These are phyloP conservation scores for Lophura nycthemera DNA, from an alignment of 2,113 vertebrate species.

Conservation along the genomic window DNA sequence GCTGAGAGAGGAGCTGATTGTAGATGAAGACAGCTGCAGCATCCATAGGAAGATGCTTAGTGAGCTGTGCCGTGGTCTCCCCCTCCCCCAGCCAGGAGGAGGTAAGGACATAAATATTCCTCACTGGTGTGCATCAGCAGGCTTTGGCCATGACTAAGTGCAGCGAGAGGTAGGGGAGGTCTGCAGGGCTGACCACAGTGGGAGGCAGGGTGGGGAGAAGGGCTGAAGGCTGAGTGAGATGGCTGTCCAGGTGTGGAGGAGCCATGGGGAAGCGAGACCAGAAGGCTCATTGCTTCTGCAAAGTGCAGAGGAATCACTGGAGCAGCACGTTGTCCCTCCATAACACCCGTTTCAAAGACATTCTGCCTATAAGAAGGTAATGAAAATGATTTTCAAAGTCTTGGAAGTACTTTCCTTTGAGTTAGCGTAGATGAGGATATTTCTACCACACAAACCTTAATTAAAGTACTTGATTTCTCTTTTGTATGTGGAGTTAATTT, in stretches of 20 bases:
- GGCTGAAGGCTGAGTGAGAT: not conserved
- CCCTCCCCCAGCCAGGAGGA: not conserved
- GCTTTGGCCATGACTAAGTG: not conserved
- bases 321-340: not conserved
- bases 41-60: fast-evolving
- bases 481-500: slow-evolving; percentile 29
- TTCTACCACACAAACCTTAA: slow-evolving; percentile 14
- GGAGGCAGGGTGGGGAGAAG: fast-evolving
- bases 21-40: not conserved
- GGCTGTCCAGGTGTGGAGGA: fast-evolving
- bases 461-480: slow-evolving; percentile 42
- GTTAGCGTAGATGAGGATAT: slow-evolving; percentile 6
- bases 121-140: not conserved
- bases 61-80: fast-evolving
- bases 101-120: fast-evolving
- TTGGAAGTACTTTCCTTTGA: slow-evolving; percentile 15
- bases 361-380: not conserved
- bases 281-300: not conserved
- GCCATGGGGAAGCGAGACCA: fast-evolving
- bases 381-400: not conserved
- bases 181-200: fast-evolving
- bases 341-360: not conserved
- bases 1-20: not conserved
- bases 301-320: not conserved
- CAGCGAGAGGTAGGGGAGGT: fast-evolving